Evolutionary conservation across 2,888 invertebrate species (phyloP), one percentile per base, ranked within the genome.

Genomic region (Eremobia ochroleuca): DNA sequence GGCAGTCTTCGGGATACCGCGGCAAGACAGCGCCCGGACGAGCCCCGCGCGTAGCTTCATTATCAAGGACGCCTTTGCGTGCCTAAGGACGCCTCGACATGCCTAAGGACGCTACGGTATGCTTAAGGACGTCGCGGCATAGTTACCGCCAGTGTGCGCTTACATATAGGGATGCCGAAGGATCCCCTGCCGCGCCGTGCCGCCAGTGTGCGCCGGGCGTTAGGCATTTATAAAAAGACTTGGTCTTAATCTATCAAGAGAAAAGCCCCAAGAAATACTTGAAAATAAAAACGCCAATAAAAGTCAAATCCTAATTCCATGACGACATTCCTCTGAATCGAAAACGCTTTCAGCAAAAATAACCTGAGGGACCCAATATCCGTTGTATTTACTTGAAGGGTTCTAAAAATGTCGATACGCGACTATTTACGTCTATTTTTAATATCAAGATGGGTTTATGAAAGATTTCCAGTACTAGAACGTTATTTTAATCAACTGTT

Each of bases 291-390:
- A 58, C 28, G 13, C 34, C 25, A 79, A 72, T 65, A 72, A 58
- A 78, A 73, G 40, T 65, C 40, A 52, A 64, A 65, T 75, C 43
- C 55, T 55, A 46, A 75, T 49, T 65, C 31, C 34, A 65, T 15
- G 28, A 66, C 37, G 43, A 66, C 34, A 80, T 80, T 79, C 65
- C 5, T 66, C 37, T 31, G 11, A 31, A 31, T 46, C 37, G n/a
- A 68, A 66, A 43, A 55, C 52, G 15, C 21, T 73, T 80, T 34
- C 31, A 73, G 25, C 28, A 40, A 65, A 52, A 65, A 61, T 82
- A 87, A 81, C 83, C 78, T 80, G 81, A 85, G 86, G 78, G 85
- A 88, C 85, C 85, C 88, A 91, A 90, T 91, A 89, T 89, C 86
- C 85, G 75, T 76, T 83, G 84, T 87, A n/a, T 87, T 71, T 85